Evolutionary conservation across 1,140 invertebrate species (phyloP).

Genomic region (Brachionus calyciflorus): DNA sequence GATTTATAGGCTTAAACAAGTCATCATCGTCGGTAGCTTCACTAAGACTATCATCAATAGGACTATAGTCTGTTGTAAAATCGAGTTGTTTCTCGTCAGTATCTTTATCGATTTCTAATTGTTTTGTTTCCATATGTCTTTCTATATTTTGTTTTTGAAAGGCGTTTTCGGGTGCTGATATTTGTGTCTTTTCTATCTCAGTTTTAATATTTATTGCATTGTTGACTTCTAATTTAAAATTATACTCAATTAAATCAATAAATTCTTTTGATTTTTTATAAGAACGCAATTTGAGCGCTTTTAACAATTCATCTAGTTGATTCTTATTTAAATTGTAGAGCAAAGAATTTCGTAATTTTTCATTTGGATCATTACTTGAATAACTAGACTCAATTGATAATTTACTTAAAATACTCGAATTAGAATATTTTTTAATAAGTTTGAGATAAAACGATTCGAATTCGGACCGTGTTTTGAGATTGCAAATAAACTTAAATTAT

Average conservation of each 20-base stretch:
- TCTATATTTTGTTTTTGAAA: too few species aligned
- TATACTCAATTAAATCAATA: neutral
- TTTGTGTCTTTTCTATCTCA: too few species aligned
- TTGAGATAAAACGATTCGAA: neutral
- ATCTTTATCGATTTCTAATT: neutral
- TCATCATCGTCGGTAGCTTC: neutral
- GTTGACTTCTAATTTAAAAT: too few species aligned
- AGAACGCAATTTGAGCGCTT: neutral
- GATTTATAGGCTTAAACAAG: neutral
- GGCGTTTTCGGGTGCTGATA: neutral
- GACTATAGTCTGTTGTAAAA: neutral
- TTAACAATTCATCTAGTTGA: neutral
- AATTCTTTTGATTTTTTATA: neutral
- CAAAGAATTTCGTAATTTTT: neutral
- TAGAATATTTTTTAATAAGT: neutral
- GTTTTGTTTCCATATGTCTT: too few species aligned
- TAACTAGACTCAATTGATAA: neutral
- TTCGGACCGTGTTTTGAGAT: neutral
- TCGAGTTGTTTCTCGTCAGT: neutral
- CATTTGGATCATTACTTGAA: neutral
- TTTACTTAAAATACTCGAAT: neutral
- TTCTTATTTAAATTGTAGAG: neutral
- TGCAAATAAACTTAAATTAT: constrained; percentile 1
- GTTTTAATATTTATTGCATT: neutral
- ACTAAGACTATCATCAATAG: neutral